Percentiles rank a stretch among this genome's conserved stretches.
phyloP scores from a whole-genome alignment of 2,113 vertebrate species.

The Thunnus thynnus region DNA sequence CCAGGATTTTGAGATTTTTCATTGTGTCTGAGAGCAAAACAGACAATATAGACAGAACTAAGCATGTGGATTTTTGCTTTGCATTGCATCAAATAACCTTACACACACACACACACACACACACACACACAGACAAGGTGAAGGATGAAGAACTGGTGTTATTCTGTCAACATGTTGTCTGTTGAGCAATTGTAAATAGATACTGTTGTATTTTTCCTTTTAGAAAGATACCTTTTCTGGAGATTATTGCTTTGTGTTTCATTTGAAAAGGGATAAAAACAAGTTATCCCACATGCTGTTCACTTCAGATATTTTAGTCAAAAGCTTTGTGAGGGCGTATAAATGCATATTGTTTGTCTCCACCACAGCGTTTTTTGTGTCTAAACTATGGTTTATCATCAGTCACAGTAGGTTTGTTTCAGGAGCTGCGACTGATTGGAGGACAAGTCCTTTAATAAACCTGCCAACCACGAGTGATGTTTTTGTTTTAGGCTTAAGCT shows the following conservation, averaged over 20 bases:
- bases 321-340: not conserved
- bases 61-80: not conserved
- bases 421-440: not conserved
- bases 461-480: not conserved
- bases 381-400: not conserved
- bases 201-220: not conserved
- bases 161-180: not conserved
- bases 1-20: constrained; percentile 23
- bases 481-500: not conserved
- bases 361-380: not conserved
- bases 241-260: not conserved
- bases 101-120: not conserved
- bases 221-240: not conserved
- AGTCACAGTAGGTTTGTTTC: not conserved
- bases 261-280: constrained; percentile 1
- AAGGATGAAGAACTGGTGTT: not conserved
- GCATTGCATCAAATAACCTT: not conserved
- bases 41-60: not conserved
- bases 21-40: not conserved
- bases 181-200: not conserved
- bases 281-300: not conserved
- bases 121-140: not conserved
- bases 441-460: constrained; percentile 17
- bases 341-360: not conserved
- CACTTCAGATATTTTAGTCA: not conserved